phyloP scores from a whole-genome alignment of 2,797 vertebrate species.

The Scleropages formosus region DNA sequence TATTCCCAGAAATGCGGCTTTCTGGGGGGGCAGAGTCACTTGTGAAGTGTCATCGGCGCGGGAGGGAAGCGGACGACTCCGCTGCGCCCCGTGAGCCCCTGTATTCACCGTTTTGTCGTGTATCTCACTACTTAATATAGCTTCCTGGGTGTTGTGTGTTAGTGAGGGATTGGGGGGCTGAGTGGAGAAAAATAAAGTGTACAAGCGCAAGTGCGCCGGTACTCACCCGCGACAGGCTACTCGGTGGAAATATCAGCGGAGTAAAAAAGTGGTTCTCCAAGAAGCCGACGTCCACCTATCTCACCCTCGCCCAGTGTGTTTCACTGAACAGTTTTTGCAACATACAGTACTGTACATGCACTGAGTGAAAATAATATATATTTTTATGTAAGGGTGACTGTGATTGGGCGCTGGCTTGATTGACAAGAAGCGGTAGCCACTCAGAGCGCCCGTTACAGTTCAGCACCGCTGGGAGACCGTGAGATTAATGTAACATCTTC shows the following conservation, averaged over 20 bases:
- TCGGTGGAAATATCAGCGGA: constrained; percentile 59
- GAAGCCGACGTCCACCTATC: constrained; percentile 33
- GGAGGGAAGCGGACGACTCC: constrained; percentile 29
- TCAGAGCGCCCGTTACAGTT: constrained; percentile 66
- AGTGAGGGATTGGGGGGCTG: constrained; percentile 47
- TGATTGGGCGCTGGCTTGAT: constrained; percentile 78
- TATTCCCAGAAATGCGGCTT: constrained; percentile 19
- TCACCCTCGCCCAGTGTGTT: constrained; percentile 45
- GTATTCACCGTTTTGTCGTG: constrained; percentile 40
- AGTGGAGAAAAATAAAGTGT: constrained; percentile 30
- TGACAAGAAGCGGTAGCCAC: constrained; percentile 68
- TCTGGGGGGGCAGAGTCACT: constrained; percentile 38
- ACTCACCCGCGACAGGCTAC: constrained; percentile 65
- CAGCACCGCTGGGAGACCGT: constrained; percentile 49
- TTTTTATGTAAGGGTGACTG: constrained; percentile 67
- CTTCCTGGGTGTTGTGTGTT: constrained; percentile 72
- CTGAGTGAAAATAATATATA: constrained; percentile 70
- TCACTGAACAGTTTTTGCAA: constrained; percentile 63
- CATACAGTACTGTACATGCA: constrained; percentile 73
- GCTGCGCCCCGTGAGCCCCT: constrained; percentile 39
- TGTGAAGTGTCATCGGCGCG: constrained; percentile 23
- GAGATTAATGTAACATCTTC: constrained; percentile 60
- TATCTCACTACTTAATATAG: constrained; percentile 54
- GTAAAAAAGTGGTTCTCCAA: constrained; percentile 45
- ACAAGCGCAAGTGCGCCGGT: constrained; percentile 35